A percentile compares a stretch with the other conserved stretches of the same genome.
These are phyloP conservation scores for Neocloeon triangulifer DNA, from an alignment of 1,140 invertebrate species.

Conservation along the genomic window DNA sequence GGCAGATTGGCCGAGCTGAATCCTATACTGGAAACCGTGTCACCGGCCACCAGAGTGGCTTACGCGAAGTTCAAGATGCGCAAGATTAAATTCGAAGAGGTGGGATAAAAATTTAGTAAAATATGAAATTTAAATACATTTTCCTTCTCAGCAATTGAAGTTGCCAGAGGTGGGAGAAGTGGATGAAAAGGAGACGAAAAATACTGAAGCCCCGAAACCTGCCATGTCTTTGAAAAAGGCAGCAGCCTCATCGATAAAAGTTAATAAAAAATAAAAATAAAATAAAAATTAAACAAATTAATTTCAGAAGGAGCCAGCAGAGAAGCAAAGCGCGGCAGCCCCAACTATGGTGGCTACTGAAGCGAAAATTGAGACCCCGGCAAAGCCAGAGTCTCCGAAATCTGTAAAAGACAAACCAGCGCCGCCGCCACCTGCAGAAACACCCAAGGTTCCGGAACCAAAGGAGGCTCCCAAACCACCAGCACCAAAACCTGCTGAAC, in stretches of 20 bases:
- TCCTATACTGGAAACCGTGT: constrained; percentile 46
- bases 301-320: no score
- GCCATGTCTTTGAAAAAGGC: no score
- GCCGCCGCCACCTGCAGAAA: not conserved
- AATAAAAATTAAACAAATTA: no score
- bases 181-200: no score
- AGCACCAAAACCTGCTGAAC: constrained; percentile 6
- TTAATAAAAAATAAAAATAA: no score
- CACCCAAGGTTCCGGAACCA: not conserved
- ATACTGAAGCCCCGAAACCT: no score
- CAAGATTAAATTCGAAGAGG: constrained; percentile 29
- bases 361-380: not conserved
- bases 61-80: constrained; percentile 68
- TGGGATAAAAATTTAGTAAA: no score
- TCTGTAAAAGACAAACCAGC: constrained; percentile 2
- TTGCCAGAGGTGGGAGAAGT: no score
- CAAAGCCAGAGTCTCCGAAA: not conserved
- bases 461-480: not conserved
- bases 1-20: constrained; percentile 48
- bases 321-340: not conserved
- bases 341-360: not conserved
- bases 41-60: constrained; percentile 49
- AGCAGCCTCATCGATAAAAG: no score
- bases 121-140: no score
- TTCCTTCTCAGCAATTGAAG: no score